Evolutionary conservation across 2,113 vertebrate genomes (phyloP).

Genomic region (Scortum barcoo): DNA sequence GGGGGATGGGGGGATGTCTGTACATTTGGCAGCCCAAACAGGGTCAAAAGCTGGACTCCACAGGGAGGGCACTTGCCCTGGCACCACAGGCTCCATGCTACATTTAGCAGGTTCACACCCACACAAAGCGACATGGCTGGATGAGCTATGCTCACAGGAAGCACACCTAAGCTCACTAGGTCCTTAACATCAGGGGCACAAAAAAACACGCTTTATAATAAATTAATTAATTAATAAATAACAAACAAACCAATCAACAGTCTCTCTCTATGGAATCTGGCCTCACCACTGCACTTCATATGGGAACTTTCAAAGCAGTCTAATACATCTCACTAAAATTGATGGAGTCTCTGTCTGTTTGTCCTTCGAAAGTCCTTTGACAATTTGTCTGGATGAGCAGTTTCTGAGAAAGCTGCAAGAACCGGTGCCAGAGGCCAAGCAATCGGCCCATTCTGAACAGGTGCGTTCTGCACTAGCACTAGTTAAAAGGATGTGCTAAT

Average conservation of each 20-base stretch:
- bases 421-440: no score
- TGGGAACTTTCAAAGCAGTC: conserved; percentile 16
- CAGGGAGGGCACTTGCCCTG: conserved; percentile 45
- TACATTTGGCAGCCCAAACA: conserved; percentile 49
- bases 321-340: no score
- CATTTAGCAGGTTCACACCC: conserved; percentile 75
- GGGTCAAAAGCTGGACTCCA: conserved; percentile 59
- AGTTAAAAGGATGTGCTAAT: conserved; percentile 1
- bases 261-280: conserved; percentile 39
- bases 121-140: conserved; percentile 68
- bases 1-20: conserved; percentile 9
- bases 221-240: conserved; percentile 57
- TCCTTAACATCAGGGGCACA: conserved; percentile 56
- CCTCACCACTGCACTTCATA: conserved; percentile 10
- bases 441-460: no score
- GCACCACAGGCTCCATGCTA: conserved; percentile 68
- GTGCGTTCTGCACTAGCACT: no score
- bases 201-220: conserved; percentile 54
- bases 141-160: conserved; percentile 73
- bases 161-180: conserved; percentile 51
- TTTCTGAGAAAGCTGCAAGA: no score
- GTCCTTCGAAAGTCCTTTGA: no score
- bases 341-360: no score
- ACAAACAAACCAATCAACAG: conserved; percentile 55
- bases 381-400: no score